Conservation (phyloP, 2,888 invertebrate genomes). For the Zootermopsis nevadensis region DNA sequence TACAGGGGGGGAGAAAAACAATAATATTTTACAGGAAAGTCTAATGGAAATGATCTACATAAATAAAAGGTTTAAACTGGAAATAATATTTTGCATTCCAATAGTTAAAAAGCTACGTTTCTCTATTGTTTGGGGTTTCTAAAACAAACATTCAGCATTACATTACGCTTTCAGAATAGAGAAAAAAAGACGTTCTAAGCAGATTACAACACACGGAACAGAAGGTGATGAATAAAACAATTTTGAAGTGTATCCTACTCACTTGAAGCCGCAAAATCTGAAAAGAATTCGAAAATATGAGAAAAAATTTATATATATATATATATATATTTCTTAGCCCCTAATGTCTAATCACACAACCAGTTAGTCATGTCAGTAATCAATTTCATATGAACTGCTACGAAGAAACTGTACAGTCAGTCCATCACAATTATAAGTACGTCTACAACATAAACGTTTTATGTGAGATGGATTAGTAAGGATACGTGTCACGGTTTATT, state of each 20-base stretch:
- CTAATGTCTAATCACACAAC: too few species aligned
- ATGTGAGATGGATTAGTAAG: too few species aligned
- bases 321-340: too few species aligned
- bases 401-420: too few species aligned
- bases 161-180: background rate
- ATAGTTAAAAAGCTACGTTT: background rate
- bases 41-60: too few species aligned
- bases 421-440: too few species aligned
- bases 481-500: too few species aligned
- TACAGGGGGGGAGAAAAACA: background rate
- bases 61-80: background rate
- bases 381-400: too few species aligned
- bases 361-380: too few species aligned
- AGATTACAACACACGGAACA: background rate
- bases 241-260: slow-evolving; percentile 58
- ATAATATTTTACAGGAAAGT: too few species aligned
- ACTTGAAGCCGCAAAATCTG: slow-evolving; percentile 64
- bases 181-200: background rate
- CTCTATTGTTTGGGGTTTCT: background rate
- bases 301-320: background rate
- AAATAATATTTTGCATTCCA: slow-evolving; percentile 1
- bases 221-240: background rate
- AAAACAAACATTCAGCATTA: background rate
- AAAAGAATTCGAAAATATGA: slow-evolving; percentile 59
- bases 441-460: too few species aligned